Base-by-base conservation (phyloP, 2,888 invertebrate genomes). In the Nudaria mundana region DNA sequence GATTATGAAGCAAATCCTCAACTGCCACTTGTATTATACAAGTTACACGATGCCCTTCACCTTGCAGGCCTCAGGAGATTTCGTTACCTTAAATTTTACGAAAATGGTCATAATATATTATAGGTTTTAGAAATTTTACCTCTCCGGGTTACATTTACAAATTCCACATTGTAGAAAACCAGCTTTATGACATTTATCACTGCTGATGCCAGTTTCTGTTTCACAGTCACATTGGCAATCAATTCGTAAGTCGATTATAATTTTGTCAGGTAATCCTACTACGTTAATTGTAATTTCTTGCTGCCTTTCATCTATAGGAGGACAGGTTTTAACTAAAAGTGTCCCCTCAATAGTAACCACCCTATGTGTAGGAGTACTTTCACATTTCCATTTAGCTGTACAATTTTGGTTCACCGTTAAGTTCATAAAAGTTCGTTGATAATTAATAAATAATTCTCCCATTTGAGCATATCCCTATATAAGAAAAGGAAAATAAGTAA, bases 221-320 rank as follows among this genome's bases (percentile, higher is more conserved):
- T 94, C 94, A 76, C 96, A 97, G 5, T 91, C 89, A 71, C 96
- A 97, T 49, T 93, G 90, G 67, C 96, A 96, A 24, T 92, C 77
- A n/a, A 94, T 87, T 46, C 93, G 91, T 24, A 97, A 68, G 30
- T 93, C 88, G 24, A 97, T 82, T 1, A 69, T 79, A 11, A 97
- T 76, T 45, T 89, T 90, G 64, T 96, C 95, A 29, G 91, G 87
- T 4, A 95, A 71, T 7, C 93, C 93, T 7, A 91, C 90, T 0
- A 95, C 94, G 2, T 57, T 52, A 5, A 76, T 46, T 6, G 39
- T 45, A 11, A 71, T 16, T 7, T 14, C 20, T 26, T 42, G 38
- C 4, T 41, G 34, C 2, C 42, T n/a, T 11, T 44, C 16, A 8
- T 40, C 38, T 2, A 42, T 18, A 3, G 56, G 3, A 26, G 59